A percentile compares a stretch with the other conserved stretches of the same genome.
Conservation (phyloP, 2,113 vertebrate species). For the Cryptotis parvus region DNA sequence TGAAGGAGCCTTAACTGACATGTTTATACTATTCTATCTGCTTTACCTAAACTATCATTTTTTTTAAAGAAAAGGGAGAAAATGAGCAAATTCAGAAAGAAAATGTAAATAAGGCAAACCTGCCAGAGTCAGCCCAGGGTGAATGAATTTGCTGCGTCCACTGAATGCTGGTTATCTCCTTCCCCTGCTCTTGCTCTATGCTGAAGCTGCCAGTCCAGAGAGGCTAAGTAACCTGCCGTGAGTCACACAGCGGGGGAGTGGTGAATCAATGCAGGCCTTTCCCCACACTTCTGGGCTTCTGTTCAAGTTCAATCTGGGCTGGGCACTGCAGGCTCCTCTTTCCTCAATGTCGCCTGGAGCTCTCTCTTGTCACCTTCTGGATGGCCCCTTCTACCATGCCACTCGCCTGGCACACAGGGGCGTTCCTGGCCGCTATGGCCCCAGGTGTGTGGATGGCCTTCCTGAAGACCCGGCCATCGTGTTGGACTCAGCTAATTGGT, state of each 20-base stretch:
- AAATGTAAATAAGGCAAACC: background rate
- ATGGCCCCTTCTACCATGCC: too few relatives aligned
- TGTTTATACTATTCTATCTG: too few relatives aligned
- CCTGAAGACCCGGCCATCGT: slow-evolving; percentile 82
- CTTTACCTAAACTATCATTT: too few relatives aligned
- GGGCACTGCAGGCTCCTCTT: background rate
- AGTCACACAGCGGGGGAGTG: background rate
- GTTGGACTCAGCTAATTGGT: slow-evolving; percentile 88
- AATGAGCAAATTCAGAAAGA: background rate
- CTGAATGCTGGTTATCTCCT: background rate
- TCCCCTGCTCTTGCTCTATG: too few relatives aligned
- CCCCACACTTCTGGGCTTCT: fast-evolving
- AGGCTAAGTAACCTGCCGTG: background rate
- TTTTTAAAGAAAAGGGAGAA: too few relatives aligned
- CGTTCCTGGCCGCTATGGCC: slow-evolving; percentile 70
- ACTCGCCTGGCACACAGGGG: too few relatives aligned
- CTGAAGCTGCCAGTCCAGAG: background rate
- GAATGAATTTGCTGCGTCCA: background rate
- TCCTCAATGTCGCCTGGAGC: too few relatives aligned
- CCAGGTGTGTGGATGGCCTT: slow-evolving; percentile 80
- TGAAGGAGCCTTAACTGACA: too few relatives aligned
- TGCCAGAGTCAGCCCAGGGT: background rate
- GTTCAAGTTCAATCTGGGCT: too few relatives aligned
- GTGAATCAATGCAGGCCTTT: too few relatives aligned
- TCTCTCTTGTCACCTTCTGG: too few relatives aligned